Conservation (phyloP, 1,140 invertebrate genomes). For the Charaxes varanes region DNA sequence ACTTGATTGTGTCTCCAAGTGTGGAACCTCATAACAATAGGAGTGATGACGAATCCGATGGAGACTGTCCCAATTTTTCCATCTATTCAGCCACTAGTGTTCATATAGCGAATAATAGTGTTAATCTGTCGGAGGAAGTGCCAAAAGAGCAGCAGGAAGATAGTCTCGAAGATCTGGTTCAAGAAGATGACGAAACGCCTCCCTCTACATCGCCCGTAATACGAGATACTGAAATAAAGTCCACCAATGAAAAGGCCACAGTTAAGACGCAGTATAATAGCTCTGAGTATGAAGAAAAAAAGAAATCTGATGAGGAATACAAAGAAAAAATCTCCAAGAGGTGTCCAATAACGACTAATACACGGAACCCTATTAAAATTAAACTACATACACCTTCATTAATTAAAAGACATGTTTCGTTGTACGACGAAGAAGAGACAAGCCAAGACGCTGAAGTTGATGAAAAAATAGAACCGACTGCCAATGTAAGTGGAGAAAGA, state of each 20-base stretch:
- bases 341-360: slow-evolving; percentile 58
- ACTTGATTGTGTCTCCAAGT: slow-evolving; percentile 31
- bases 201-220: slow-evolving; percentile 5
- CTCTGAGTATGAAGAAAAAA: slow-evolving; percentile 25
- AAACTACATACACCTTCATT: slow-evolving; percentile 55
- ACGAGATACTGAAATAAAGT: not conserved
- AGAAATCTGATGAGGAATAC: slow-evolving; percentile 45
- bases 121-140: slow-evolving; percentile 21
- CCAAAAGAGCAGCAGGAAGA: slow-evolving; percentile 19
- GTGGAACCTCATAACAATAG: slow-evolving; percentile 17
- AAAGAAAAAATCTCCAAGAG: slow-evolving; percentile 59
- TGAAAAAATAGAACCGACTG: slow-evolving; percentile 17
- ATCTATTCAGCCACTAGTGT: slow-evolving; percentile 88
- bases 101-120: slow-evolving; percentile 78
- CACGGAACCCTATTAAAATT: slow-evolving; percentile 65
- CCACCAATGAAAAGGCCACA: not conserved
- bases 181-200: slow-evolving; percentile 51
- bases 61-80: slow-evolving; percentile 88
- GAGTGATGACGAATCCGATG: slow-evolving; percentile 76
- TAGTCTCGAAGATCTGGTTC: slow-evolving; percentile 58
- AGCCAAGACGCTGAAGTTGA: slow-evolving; percentile 18
- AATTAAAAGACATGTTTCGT: slow-evolving; percentile 47
- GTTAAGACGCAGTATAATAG: slow-evolving; percentile 1
- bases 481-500: slow-evolving; percentile 16
- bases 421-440: slow-evolving; percentile 60